phyloP scores from a whole-genome alignment of 2,888 invertebrate species.

The Leptinotarsa juncta region DNA sequence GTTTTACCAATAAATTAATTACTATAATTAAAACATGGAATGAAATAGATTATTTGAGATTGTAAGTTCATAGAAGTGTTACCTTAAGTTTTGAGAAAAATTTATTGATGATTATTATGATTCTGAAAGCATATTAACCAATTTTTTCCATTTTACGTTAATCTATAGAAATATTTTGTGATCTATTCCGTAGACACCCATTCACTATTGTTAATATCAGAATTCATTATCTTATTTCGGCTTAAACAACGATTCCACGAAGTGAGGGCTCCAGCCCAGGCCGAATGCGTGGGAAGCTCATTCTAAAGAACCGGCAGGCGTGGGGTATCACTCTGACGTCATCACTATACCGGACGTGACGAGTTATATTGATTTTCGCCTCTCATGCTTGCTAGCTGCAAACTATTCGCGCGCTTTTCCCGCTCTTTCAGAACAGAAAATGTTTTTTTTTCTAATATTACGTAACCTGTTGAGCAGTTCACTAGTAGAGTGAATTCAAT shows the following conservation, averaged over 20 bases:
- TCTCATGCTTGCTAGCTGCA: slow-evolving; percentile 34
- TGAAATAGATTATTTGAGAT: no score
- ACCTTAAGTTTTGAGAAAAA: no score
- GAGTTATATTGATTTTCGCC: slow-evolving; percentile 55
- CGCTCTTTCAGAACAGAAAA: slow-evolving; percentile 29
- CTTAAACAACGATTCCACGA: neutral
- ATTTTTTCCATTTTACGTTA: neutral
- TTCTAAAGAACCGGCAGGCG: slow-evolving; percentile 36
- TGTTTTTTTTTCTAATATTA: neutral
- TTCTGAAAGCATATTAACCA: no score
- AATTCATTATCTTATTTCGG: neutral
- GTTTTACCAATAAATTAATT: no score
- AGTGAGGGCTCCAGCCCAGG: slow-evolving; percentile 29
- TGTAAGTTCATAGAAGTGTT: no score
- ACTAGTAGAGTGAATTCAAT: no score
- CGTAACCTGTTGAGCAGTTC: no score
- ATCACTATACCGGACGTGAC: slow-evolving; percentile 54
- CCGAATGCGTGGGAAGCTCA: slow-evolving; percentile 38
- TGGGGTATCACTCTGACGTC: slow-evolving; percentile 39
- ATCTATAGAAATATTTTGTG: neutral
- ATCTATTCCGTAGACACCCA: neutral
- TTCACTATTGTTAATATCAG: neutral
- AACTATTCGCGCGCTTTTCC: slow-evolving; percentile 35
- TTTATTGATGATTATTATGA: no score
- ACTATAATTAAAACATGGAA: no score